These are phyloP conservation scores for Catagonus wagneri DNA, from an alignment of 2,113 vertebrate genomes.

Conservation along the genomic window DNA sequence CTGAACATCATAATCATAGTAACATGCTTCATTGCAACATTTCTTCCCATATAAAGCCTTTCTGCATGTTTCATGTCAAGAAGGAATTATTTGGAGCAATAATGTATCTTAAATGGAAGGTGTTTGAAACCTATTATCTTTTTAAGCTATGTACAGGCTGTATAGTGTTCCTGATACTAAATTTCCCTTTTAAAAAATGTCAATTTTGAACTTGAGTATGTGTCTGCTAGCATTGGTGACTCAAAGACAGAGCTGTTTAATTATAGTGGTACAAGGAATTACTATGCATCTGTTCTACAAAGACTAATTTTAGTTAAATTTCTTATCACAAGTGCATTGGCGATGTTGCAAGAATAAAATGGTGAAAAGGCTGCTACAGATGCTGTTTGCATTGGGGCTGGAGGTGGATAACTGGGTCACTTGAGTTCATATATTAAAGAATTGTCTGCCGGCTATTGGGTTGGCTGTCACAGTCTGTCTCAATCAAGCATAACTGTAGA, in stretches of 20 bases:
- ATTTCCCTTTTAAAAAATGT: slow-evolving; percentile 42
- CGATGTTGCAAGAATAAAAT: slow-evolving; percentile 71
- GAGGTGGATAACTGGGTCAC: slow-evolving; percentile 85
- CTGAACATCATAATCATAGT: not conserved
- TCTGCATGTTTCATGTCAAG: not conserved
- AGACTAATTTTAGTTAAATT: slow-evolving; percentile 78
- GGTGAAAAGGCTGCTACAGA: slow-evolving; percentile 77
- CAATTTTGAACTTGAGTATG: slow-evolving; percentile 72
- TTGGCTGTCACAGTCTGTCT: slow-evolving; percentile 86
- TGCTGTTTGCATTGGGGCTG: slow-evolving; percentile 72
- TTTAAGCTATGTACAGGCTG: not conserved
- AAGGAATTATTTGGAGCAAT: not conserved
- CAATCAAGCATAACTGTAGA: slow-evolving; percentile 83
- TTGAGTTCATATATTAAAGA: slow-evolving; percentile 84
- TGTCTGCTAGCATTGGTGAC: slow-evolving; percentile 78
- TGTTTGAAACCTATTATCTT: not conserved
- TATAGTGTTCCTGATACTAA: not conserved
- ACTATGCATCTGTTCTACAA: slow-evolving; percentile 77
- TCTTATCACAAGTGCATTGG: slow-evolving; percentile 63
- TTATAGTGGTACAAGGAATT: slow-evolving; percentile 70
- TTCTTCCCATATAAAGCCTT: not conserved
- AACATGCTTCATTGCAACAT: not conserved
- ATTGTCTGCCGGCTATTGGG: slow-evolving; percentile 79
- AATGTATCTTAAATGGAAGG: slow-evolving; percentile 11
- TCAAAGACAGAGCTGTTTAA: slow-evolving; percentile 82